phyloP scores from a whole-genome alignment of 2,797 vertebrate genomes.

The Corythornis leucogaster region DNA sequence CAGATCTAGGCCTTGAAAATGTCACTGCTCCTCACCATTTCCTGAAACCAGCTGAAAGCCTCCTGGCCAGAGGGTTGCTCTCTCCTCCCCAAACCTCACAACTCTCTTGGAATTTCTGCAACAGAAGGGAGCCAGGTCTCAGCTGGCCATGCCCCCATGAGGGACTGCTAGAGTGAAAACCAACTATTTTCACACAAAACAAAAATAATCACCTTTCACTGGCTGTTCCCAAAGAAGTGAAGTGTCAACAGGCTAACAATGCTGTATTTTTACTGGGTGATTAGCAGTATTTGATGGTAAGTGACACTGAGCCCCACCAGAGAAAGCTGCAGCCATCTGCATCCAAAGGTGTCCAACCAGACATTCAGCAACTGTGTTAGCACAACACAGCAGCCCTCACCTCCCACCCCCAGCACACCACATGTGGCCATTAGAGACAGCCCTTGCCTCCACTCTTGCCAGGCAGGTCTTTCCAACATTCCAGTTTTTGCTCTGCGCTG shows the following conservation, averaged over 20 bases:
- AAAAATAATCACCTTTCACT: background rate
- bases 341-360: background rate
- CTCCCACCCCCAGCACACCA: background rate
- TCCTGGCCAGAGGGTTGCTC: background rate
- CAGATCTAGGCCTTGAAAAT: background rate
- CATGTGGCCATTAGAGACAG: background rate
- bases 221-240: background rate
- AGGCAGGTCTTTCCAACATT: slow-evolving; percentile 3
- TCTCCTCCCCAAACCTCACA: background rate
- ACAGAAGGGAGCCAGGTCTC: background rate
- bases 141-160: background rate
- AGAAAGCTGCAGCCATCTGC: background rate
- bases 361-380: background rate
- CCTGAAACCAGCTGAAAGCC: background rate
- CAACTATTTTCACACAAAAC: background rate
- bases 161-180: background rate
- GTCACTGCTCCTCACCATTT: background rate
- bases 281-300: background rate
- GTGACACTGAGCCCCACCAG: background rate
- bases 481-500: background rate
- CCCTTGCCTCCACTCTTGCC: background rate
- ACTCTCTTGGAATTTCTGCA: background rate
- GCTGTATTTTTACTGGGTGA: background rate
- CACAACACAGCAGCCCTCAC: background rate
- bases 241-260: background rate